These are phyloP conservation scores for Meganola albula DNA, from an alignment of 2,888 invertebrate species.

Conservation along the genomic window DNA sequence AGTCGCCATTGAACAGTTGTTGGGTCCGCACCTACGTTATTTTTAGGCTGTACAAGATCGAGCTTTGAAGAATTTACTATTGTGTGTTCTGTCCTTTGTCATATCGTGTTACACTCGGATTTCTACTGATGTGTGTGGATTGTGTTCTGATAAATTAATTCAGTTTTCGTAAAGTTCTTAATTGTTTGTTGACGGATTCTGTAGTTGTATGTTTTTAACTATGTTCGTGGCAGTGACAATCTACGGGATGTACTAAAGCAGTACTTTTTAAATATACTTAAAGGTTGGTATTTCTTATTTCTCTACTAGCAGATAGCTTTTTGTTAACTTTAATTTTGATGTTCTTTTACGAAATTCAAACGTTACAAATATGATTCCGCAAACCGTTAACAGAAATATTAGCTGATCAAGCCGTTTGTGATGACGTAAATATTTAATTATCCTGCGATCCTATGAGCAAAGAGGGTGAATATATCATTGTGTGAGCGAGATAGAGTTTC, in stretches of 20 bases:
- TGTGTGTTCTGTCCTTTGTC: conserved; percentile 45
- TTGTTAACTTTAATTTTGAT: not conserved
- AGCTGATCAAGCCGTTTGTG: conserved; percentile 35
- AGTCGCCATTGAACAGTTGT: conserved; percentile 54
- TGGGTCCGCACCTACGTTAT: conserved; percentile 34
- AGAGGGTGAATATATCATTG: conserved; percentile 52
- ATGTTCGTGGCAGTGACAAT: conserved; percentile 57
- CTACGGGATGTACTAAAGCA: conserved; percentile 54
- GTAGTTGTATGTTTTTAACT: conserved; percentile 54
- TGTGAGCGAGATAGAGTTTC: conserved; percentile 51
- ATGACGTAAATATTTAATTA: conserved; percentile 74
- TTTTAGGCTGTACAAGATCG: conserved; percentile 57
- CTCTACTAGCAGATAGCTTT: too few species aligned
- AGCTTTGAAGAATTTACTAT: conserved; percentile 61
- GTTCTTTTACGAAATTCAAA: too few species aligned
- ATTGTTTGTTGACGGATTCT: conserved; percentile 51
- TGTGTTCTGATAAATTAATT: conserved; percentile 34
- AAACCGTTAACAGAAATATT: conserved; percentile 13
- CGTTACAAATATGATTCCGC: not conserved
- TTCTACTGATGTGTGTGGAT: conserved; percentile 36
- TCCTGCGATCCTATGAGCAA: conserved; percentile 59
- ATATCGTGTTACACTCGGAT: conserved; percentile 29
- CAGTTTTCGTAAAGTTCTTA: conserved; percentile 20
- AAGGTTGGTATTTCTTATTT: conserved; percentile 41
- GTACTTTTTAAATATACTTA: too few species aligned